These are phyloP conservation scores for Coelopa frigida DNA, from an alignment of 1,140 invertebrate genomes.

Conservation along the genomic window DNA sequence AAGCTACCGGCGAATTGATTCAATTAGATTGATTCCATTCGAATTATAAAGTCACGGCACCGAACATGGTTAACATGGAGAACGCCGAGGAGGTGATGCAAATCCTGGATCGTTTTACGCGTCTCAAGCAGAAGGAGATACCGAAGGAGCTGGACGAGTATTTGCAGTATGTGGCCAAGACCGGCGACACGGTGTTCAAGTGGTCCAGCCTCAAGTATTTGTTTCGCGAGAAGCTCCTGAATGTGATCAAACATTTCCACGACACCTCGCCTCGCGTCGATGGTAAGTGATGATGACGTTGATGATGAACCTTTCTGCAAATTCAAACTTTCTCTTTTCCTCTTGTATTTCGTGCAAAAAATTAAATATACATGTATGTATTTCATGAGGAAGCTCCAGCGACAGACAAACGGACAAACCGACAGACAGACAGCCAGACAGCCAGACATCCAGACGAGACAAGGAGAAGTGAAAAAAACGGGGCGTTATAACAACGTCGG, in stretches of 20 bases:
- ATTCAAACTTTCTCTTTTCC: neutral
- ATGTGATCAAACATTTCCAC: slow-evolving; percentile 80
- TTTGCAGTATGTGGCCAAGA: slow-evolving; percentile 82
- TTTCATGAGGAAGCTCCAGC: no score
- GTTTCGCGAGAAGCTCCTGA: slow-evolving; percentile 78
- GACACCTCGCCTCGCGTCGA: slow-evolving; percentile 59
- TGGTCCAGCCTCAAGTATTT: slow-evolving; percentile 83
- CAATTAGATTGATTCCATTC: no score
- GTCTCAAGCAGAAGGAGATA: slow-evolving; percentile 67
- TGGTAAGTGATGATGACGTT: slow-evolving; percentile 20
- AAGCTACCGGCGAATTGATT: no score
- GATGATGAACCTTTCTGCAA: no score
- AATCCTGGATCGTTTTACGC: slow-evolving; percentile 76
- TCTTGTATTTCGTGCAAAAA: no score
- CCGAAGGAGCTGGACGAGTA: slow-evolving; percentile 87
- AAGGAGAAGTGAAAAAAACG: no score
- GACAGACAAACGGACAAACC: no score
- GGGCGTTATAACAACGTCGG: no score
- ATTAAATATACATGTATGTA: no score
- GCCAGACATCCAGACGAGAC: no score
- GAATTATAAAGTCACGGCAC: neutral
- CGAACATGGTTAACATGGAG: slow-evolving; percentile 54
- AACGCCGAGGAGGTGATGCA: slow-evolving; percentile 79
- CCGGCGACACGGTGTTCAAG: slow-evolving; percentile 88
- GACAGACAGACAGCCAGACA: no score